These are phyloP conservation scores for Centroberyx gerrardi DNA, from an alignment of 2,797 vertebrate genomes.

Conservation along the genomic window DNA sequence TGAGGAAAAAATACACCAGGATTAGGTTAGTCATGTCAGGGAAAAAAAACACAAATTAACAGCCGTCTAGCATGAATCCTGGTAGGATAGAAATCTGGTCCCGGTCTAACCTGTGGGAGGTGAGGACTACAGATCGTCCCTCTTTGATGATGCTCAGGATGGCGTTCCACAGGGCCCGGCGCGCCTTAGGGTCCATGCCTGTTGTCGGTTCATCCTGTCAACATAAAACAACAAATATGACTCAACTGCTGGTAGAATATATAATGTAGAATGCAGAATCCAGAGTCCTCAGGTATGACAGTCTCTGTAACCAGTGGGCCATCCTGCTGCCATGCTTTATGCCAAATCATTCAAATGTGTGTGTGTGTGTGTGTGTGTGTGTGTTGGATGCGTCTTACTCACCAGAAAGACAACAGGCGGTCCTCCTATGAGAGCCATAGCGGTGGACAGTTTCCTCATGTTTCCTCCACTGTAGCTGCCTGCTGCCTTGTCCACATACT, in stretches of 20 bases:
- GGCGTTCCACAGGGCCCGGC: conserved; percentile 96
- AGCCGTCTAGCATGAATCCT: background rate
- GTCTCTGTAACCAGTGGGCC: background rate
- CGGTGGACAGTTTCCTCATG: conserved; percentile 96
- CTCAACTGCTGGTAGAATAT: conserved; percentile 47
- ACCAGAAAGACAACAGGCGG: conserved; percentile 99
- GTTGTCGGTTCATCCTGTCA: conserved; percentile 97
- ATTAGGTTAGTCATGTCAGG: conserved; percentile 3
- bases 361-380: background rate
- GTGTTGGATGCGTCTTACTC: conserved; percentile 68
- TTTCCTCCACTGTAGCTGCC: conserved; percentile 98
- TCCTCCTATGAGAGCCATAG: conserved; percentile 96
- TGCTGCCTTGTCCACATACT: conserved; percentile 90
- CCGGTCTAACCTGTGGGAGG: conserved; percentile 92
- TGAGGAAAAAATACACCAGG: conserved; percentile 60
- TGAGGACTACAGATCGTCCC: conserved; percentile 97
- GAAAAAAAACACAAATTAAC: background rate
- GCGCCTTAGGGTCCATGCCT: conserved; percentile 98
- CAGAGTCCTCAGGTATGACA: background rate
- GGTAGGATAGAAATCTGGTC: too few relatives aligned
- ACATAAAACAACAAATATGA: conserved; percentile 33
- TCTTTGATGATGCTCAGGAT: conserved; percentile 96
- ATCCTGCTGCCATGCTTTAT: background rate
- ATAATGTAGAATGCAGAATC: background rate
- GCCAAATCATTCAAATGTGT: background rate